These are phyloP conservation scores for Cyclina sinensis DNA, from an alignment of 1,140 invertebrate genomes.

Conservation along the genomic window DNA sequence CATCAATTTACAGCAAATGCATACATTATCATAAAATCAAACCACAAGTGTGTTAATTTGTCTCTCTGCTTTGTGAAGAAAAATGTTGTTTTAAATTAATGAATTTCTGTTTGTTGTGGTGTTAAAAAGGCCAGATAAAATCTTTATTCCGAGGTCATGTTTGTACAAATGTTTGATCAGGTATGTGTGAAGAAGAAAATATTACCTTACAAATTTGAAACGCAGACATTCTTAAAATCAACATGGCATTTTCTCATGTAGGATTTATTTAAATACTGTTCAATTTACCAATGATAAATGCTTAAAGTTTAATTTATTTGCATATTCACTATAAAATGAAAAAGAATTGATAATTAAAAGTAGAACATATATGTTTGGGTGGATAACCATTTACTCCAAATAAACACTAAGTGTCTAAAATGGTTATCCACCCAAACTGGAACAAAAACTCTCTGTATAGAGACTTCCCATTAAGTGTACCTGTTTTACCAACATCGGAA, in stretches of 20 bases:
- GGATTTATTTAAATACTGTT: too few species aligned
- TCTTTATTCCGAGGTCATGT: neutral
- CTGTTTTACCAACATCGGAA: too few species aligned
- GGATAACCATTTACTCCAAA: too few species aligned
- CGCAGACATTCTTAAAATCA: neutral
- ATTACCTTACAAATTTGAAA: neutral
- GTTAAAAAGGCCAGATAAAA: conserved; percentile 16
- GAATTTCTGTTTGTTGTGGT: conserved; percentile 22
- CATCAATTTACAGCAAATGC: neutral
- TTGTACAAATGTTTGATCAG: conserved; percentile 40
- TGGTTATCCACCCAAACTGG: too few species aligned
- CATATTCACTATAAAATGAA: too few species aligned
- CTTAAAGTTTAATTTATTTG: too few species aligned
- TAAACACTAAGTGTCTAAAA: too few species aligned
- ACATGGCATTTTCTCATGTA: neutral
- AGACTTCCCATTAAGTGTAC: too few species aligned
- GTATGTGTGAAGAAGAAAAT: neutral
- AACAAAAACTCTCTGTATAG: too few species aligned
- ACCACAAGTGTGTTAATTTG: neutral
- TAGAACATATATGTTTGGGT: too few species aligned
- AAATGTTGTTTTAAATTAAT: conserved; percentile 11
- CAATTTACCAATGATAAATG: too few species aligned
- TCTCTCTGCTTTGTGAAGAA: neutral
- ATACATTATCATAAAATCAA: conserved; percentile 10
- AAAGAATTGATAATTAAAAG: too few species aligned